Conservation (phyloP, 2,888 invertebrate species). For the Cinara cedri region DNA sequence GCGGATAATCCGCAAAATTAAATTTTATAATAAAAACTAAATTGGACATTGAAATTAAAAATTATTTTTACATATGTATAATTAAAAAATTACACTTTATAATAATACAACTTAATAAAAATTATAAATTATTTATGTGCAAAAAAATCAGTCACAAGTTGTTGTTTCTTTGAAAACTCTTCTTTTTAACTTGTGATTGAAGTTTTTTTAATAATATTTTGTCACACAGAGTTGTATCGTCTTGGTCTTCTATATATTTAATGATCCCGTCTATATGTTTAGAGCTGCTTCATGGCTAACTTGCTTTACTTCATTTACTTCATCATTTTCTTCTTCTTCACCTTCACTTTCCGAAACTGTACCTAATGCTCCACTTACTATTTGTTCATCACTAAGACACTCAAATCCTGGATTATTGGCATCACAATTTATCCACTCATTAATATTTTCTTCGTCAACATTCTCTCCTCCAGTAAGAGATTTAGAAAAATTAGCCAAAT, state of each 20-base stretch:
- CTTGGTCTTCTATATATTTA: not conserved
- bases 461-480: not conserved
- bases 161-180: not conserved
- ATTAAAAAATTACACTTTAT: too few relatives aligned
- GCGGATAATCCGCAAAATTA: not conserved
- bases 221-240: not conserved
- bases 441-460: not conserved
- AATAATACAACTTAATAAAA: not conserved
- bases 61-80: too few relatives aligned
- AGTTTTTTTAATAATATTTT: too few relatives aligned
- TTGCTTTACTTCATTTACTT: too few relatives aligned
- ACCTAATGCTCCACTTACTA: not conserved
- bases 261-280: not conserved
- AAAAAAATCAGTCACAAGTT: not conserved
- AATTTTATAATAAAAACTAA: too few relatives aligned
- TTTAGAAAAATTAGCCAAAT: not conserved
- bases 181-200: too few relatives aligned
- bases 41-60: too few relatives aligned
- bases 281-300: not conserved
- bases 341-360: not conserved
- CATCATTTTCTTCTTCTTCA: not conserved
- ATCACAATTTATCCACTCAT: not conserved
- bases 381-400: not conserved
- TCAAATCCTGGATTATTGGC: not conserved
- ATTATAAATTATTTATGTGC: not conserved